A percentile compares a stretch with the other conserved stretches of the same genome.
Evolutionary conservation across 1,140 invertebrate species (phyloP).

Genomic region (Musca vetustissima): DNA sequence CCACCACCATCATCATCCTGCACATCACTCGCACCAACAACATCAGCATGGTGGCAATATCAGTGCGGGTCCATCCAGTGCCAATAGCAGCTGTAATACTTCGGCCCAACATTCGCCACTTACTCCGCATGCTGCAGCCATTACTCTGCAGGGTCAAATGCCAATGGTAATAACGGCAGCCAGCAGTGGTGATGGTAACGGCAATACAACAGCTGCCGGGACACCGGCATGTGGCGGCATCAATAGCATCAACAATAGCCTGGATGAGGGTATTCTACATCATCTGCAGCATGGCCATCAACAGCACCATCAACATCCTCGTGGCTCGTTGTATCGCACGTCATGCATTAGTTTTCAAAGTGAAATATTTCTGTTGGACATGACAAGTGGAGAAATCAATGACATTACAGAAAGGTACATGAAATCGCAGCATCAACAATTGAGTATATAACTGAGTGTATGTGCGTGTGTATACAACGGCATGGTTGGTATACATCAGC

Average conservation of each 20-base stretch:
- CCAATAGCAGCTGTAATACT: background rate
- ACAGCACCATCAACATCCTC: background rate
- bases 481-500: too few relatives aligned
- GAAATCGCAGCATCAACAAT: too few relatives aligned
- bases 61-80: background rate
- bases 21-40: too few relatives aligned
- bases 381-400: conserved; percentile 10
- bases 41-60: background rate
- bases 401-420: conserved; percentile 6
- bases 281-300: background rate
- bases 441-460: too few relatives aligned
- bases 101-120: conserved; percentile 8
- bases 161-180: too few relatives aligned
- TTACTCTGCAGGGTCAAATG: background rate
- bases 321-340: background rate
- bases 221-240: background rate
- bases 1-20: background rate
- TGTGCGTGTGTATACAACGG: too few relatives aligned
- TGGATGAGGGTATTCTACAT: too few relatives aligned
- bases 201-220: background rate
- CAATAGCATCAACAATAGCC: background rate
- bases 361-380: conserved; percentile 5
- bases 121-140: background rate
- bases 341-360: conserved; percentile 12
- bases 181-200: too few relatives aligned